A percentile compares a stretch with the other conserved stretches of the same genome.
Evolutionary conservation across 1,140 invertebrate species (phyloP).

Genomic region (Halyomorpha halys): DNA sequence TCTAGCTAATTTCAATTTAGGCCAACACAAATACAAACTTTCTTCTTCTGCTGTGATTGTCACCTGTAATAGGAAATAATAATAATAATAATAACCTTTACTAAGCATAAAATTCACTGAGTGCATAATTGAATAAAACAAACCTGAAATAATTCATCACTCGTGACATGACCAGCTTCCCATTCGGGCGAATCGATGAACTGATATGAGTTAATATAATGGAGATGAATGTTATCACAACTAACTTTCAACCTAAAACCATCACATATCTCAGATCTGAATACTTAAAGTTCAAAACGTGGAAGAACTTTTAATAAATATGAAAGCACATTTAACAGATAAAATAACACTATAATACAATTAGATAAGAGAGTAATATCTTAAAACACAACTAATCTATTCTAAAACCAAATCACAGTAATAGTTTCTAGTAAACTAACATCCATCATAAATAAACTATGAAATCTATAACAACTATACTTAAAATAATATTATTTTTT

Average conservation of each 20-base stretch:
- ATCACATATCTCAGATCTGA: no score
- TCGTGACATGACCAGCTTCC: constrained; percentile 64
- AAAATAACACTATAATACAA: no score
- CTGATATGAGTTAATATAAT: constrained; percentile 68
- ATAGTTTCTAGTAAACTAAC: no score
- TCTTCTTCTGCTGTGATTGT: constrained; percentile 69
- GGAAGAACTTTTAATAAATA: no score
- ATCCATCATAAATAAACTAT: no score
- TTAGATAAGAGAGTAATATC: no score
- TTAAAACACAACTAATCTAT: no score
- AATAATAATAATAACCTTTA: background rate
- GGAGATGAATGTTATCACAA: constrained; percentile 67
- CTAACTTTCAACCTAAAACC: constrained; percentile 59
- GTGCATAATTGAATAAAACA: background rate
- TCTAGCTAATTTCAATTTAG: constrained; percentile 55
- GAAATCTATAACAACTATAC: no score
- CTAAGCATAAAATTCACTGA: background rate
- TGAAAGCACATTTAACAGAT: no score
- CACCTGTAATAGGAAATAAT: constrained; percentile 41
- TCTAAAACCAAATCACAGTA: no score
- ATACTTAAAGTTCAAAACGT: no score
- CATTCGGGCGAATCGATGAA: constrained; percentile 82
- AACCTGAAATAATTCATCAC: constrained; percentile 65
- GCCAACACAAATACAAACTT: constrained; percentile 67
- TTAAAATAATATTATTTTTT: no score